Evolutionary conservation across 2,888 invertebrate species (phyloP).

Genomic region (Ophion costatus): DNA sequence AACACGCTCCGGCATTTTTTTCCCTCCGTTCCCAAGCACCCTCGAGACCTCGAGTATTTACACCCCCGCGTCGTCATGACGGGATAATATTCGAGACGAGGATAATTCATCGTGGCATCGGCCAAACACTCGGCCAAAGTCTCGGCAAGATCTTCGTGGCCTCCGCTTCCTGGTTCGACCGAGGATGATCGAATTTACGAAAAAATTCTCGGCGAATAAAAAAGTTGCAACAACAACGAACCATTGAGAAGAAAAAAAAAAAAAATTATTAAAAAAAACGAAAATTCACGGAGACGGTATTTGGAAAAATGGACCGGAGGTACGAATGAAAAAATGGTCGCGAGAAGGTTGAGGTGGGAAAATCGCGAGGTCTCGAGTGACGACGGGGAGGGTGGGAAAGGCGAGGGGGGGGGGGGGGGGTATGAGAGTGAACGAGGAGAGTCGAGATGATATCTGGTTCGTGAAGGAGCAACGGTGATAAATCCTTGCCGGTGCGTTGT

Average conservation of each 20-base stretch:
- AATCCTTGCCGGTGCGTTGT: constrained; percentile 76
- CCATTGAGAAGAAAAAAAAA: too few relatives aligned
- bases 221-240: too few relatives aligned
- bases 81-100: constrained; percentile 22
- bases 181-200: not conserved
- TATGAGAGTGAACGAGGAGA: constrained; percentile 62
- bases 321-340: too few relatives aligned
- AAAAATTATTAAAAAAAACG: too few relatives aligned
- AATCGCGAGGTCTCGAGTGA: constrained; percentile 25
- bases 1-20: constrained; percentile 14
- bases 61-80: constrained; percentile 46
- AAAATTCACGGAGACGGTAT: too few relatives aligned
- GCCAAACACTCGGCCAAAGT: constrained; percentile 12
- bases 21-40: not conserved
- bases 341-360: not conserved
- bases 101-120: constrained; percentile 38
- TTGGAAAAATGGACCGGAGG: too few relatives aligned
- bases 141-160: not conserved
- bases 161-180: not conserved
- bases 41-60: constrained; percentile 38
- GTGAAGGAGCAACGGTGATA: constrained; percentile 78
- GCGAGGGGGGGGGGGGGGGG: constrained; percentile 33
- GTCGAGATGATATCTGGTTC: constrained; percentile 82
- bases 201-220: too few relatives aligned
- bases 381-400: not conserved